phyloP scores from a whole-genome alignment of 2,113 vertebrate genomes.

The Aphyosemion australe region DNA sequence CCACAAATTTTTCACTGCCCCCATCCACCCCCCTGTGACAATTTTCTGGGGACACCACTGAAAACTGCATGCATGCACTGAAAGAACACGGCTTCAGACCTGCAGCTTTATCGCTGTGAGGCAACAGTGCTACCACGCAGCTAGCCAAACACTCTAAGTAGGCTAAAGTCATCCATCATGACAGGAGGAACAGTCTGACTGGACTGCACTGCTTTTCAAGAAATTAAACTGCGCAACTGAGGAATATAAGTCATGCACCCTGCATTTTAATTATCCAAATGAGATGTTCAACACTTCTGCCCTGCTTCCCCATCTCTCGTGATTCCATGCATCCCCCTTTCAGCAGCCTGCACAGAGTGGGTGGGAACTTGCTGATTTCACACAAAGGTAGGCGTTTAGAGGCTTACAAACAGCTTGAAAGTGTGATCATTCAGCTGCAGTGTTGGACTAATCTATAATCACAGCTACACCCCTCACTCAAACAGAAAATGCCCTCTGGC shows the following conservation, averaged over 20 bases:
- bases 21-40: too few relatives aligned
- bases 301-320: constrained; percentile 39
- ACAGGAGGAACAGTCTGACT: background rate
- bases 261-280: constrained; percentile 7
- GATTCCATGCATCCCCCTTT: constrained; percentile 49
- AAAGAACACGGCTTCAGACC: too few relatives aligned
- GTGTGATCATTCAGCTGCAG: constrained; percentile 37
- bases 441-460: constrained; percentile 6
- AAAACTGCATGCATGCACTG: too few relatives aligned
- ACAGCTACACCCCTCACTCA: constrained; percentile 25
- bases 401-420: constrained; percentile 33
- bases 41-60: too few relatives aligned
- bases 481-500: constrained; percentile 5
- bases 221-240: constrained; percentile 4
- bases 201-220: background rate
- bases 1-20: too few relatives aligned
- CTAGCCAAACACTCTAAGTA: background rate
- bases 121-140: too few relatives aligned
- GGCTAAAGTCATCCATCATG: constrained; percentile 5
- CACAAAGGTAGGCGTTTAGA: constrained; percentile 50
- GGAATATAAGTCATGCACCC: background rate
- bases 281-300: constrained; percentile 32
- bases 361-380: constrained; percentile 50
- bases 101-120: too few relatives aligned
- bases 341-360: constrained; percentile 51